phyloP scores from a whole-genome alignment of 2,113 vertebrate species.

The Martes martes region DNA sequence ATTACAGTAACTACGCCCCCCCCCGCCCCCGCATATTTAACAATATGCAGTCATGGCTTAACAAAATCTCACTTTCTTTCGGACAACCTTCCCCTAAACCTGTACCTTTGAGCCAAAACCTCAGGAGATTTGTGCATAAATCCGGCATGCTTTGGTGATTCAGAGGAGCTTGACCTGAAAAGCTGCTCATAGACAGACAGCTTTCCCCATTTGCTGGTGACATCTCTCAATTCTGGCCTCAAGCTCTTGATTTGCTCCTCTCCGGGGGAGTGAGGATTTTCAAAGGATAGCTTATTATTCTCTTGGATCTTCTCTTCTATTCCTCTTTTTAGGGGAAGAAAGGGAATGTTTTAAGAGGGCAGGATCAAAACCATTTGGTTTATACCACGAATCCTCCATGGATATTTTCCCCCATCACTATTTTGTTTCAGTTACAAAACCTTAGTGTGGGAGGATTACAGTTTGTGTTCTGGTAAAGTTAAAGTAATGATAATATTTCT shows the following conservation, averaged over 20 bases:
- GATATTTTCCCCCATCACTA: background rate
- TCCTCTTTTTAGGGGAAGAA: constrained; percentile 6
- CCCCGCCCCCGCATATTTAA: background rate
- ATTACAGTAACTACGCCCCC: background rate
- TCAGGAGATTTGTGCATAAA: background rate
- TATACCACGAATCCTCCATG: background rate
- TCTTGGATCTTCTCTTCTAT: background rate
- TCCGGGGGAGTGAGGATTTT: background rate
- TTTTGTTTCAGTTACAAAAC: background rate
- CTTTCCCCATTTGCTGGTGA: background rate
- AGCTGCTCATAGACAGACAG: background rate
- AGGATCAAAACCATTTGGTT: background rate
- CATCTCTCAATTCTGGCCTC: background rate
- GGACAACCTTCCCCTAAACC: background rate
- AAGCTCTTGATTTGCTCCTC: background rate
- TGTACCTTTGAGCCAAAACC: background rate
- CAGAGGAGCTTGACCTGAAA: background rate
- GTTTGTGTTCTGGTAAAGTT: background rate
- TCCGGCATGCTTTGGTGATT: background rate
- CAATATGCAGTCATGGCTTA: background rate
- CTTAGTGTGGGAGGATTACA: background rate
- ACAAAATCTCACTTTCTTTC: background rate
- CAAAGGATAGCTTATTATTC: background rate
- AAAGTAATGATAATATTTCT: background rate
- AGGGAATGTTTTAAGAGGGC: background rate